phyloP scores from a whole-genome alignment of 1,140 invertebrate genomes.

The Danaus melanippus region DNA sequence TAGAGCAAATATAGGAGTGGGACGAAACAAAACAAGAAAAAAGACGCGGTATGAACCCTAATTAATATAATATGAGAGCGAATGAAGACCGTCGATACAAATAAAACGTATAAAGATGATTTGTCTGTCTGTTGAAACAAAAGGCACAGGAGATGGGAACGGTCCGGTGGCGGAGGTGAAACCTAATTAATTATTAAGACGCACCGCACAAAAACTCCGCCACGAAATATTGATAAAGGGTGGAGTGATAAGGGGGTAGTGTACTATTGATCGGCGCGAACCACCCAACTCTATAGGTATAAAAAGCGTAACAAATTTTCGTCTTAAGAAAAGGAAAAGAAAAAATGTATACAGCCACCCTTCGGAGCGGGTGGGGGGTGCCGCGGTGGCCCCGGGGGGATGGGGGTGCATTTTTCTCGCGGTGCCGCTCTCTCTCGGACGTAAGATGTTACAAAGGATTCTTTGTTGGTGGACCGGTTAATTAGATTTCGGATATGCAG shows the following conservation, averaged over 20 bases:
- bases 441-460: slow-evolving; percentile 67
- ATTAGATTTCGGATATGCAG: slow-evolving; percentile 62
- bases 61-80: too few relatives aligned
- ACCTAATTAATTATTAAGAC: slow-evolving; percentile 55
- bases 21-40: too few relatives aligned
- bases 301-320: slow-evolving; percentile 72
- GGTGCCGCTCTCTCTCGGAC: slow-evolving; percentile 45
- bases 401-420: slow-evolving; percentile 54
- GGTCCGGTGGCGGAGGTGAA: slow-evolving; percentile 8
- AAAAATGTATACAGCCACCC: slow-evolving; percentile 70
- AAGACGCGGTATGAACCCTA: too few relatives aligned
- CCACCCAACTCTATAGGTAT: slow-evolving; percentile 62
- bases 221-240: slow-evolving; percentile 70
- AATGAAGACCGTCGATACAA: too few relatives aligned
- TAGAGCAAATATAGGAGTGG: too few relatives aligned
- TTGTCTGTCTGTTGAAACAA: not conserved
- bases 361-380: slow-evolving; percentile 26
- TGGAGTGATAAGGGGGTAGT: slow-evolving; percentile 44
- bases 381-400: slow-evolving; percentile 19
- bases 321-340: slow-evolving; percentile 72
- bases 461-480: slow-evolving; percentile 59
- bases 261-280: slow-evolving; percentile 53
- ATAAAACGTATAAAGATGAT: too few relatives aligned
- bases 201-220: slow-evolving; percentile 55
- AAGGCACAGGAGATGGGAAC: not conserved